These are phyloP conservation scores for Oscheius onirici DNA, from an alignment of 2,888 invertebrate genomes.

Conservation along the genomic window DNA sequence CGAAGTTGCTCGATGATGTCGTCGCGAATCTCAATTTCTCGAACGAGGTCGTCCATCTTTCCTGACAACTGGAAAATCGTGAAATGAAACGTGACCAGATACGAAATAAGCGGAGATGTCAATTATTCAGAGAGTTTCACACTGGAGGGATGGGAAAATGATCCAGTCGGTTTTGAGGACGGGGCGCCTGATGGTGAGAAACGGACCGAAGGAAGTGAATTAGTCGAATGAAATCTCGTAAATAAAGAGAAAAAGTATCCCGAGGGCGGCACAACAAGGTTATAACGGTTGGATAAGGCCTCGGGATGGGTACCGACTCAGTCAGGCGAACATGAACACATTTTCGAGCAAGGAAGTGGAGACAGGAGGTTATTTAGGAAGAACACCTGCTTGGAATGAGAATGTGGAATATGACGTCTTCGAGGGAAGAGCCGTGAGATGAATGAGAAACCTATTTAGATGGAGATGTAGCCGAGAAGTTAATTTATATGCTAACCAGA, in stretches of 20 bases:
- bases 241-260: too few relatives aligned
- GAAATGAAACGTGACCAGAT: background rate
- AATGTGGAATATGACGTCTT: background rate
- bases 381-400: background rate
- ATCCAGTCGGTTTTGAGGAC: too few relatives aligned
- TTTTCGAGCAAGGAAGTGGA: too few relatives aligned
- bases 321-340: too few relatives aligned
- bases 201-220: too few relatives aligned
- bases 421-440: background rate
- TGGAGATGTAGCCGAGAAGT: background rate
- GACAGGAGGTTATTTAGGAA: too few relatives aligned
- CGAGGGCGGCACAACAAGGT: too few relatives aligned
- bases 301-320: too few relatives aligned
- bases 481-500: slow-evolving; percentile 6
- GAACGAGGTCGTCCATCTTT: slow-evolving; percentile 45
- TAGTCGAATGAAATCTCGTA: too few relatives aligned
- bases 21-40: slow-evolving; percentile 51
- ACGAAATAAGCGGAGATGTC: background rate
- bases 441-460: background rate
- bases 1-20: slow-evolving; percentile 54
- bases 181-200: too few relatives aligned
- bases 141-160: background rate
- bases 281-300: too few relatives aligned
- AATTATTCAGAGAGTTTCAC: slow-evolving; percentile 24
- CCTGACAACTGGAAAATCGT: background rate